Percentiles rank a stretch among this genome's conserved stretches.
phyloP scores from a whole-genome alignment of 2,113 vertebrate species.

The Puntigrus tetrazona region DNA sequence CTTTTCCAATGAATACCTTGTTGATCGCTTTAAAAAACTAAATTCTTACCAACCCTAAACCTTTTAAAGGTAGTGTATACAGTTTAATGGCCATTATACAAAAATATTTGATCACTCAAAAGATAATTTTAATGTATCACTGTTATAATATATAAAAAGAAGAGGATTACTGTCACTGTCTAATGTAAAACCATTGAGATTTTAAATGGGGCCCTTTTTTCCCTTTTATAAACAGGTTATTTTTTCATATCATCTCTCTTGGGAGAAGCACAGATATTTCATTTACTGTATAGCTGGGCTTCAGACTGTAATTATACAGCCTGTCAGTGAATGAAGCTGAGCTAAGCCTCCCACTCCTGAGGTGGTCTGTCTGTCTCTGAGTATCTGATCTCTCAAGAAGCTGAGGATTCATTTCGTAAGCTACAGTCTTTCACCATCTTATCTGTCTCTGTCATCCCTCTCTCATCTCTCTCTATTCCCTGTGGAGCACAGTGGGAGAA shows the following conservation, averaged over 20 bases:
- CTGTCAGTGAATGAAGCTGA: slow-evolving; percentile 36
- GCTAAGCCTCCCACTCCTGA: slow-evolving; percentile 33
- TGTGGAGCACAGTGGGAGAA: slow-evolving; percentile 14
- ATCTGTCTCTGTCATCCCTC: slow-evolving; percentile 36
- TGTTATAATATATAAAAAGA: neutral
- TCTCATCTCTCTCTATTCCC: slow-evolving; percentile 10
- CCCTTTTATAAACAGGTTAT: neutral
- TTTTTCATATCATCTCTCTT: slow-evolving; percentile 19
- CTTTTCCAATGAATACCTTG: too few relatives aligned
- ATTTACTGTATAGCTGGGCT: slow-evolving; percentile 17
- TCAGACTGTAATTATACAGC: slow-evolving; percentile 29
- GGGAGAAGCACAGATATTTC: slow-evolving; percentile 29
- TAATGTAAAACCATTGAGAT: neutral
- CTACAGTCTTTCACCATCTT: slow-evolving; percentile 13
- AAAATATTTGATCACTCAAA: neutral
- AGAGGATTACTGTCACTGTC: slow-evolving; percentile 10
- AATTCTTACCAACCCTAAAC: too few relatives aligned
- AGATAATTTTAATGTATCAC: neutral
- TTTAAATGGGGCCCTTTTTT: neutral
- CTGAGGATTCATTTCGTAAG: slow-evolving; percentile 44
- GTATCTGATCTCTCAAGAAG: slow-evolving; percentile 39
- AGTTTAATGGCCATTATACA: neutral
- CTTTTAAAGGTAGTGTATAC: neutral
- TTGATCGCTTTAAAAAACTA: neutral
- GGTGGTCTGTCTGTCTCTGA: slow-evolving; percentile 24